Evolutionary conservation across 2,888 invertebrate species (phyloP), one percentile per base, ranked within the genome.

Genomic region (Hirtodrosophila duncani): DNA sequence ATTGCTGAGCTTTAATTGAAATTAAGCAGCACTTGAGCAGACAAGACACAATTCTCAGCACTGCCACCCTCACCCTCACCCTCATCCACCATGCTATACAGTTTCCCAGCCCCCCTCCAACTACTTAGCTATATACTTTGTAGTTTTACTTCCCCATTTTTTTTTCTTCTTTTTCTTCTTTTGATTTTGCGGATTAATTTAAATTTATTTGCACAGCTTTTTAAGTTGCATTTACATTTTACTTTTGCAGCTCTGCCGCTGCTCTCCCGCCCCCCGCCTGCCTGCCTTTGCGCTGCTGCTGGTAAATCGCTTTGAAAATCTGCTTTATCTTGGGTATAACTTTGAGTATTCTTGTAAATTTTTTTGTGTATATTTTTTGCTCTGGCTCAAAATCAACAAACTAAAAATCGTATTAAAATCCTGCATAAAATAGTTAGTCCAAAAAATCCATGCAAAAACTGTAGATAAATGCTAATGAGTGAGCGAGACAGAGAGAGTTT

Each of bases 1-100:
- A 62, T 62, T 63, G 62, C 62, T 50, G 18, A 43, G 63, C 63
- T 63, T 60, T 62, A 62, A 62, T 62, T 62, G 51, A 62, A 62
- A 62, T 63, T 62, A 62, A 62, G 58, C 58, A 57, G 56, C 56
- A 56, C 39, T 58, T 56, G 39, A 48, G 30, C 49, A 18, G 45
- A 37, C 46, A 26, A n/a, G 14, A 13, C 20, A 9, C 17, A 20
- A 18, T 14, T n/a, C 30, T 14, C 29, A 14, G 3, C 16, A n/a
- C 4, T 8, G 13, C 3, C 30, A 8, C 30, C 30, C 30, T 16
- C 30, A n/a, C 9, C 7, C 16, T 1, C 24, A 1, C 2, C 10
- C 4, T 11, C 3, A 2, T 8, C 14, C 20, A 17, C 6, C 3
- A n/a, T n/a, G n/a, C n/a, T n/a, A n/a, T n/a, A n/a, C n/a, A n/a